These are phyloP conservation scores for Neolamprologus variostigma DNA, from an alignment of 2,113 vertebrate species.

Conservation along the genomic window DNA sequence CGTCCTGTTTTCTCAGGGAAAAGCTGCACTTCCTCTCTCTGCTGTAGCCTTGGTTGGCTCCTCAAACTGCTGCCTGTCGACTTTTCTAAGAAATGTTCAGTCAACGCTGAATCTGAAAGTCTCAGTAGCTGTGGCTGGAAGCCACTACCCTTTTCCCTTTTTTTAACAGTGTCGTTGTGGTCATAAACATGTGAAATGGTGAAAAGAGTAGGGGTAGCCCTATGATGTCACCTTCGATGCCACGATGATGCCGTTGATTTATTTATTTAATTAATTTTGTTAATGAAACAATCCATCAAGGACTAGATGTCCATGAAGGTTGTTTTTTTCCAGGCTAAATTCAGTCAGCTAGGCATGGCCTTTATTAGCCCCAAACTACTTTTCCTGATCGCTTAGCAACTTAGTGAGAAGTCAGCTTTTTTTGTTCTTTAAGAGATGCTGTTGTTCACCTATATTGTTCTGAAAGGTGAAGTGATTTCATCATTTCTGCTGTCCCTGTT, in stretches of 20 bases:
- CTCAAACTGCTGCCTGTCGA: neutral
- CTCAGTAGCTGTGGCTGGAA: neutral
- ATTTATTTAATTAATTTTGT: fast-evolving
- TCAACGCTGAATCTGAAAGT: neutral
- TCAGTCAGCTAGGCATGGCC: neutral
- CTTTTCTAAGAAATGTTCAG: constrained; percentile 16
- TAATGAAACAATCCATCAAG: neutral
- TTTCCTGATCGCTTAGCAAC: neutral
- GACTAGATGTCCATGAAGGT: neutral
- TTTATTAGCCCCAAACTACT: neutral
- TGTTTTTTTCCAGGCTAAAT: neutral
- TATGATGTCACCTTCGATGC: neutral
- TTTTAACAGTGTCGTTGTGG: neutral
- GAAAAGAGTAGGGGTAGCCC: neutral
- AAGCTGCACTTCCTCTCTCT: constrained; percentile 24
- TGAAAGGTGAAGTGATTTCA: neutral
- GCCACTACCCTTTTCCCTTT: neutral
- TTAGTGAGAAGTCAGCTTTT: fast-evolving
- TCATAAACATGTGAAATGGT: neutral
- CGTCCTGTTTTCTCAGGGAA: constrained; percentile 26
- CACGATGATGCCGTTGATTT: neutral
- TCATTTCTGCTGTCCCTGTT: neutral
- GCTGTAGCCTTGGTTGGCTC: constrained; percentile 9
- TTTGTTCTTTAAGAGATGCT: neutral
- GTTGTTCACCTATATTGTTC: neutral